Conservation (phyloP, 64 coral and sea anemone genomes). For the Stichodactyla mertensii region DNA sequence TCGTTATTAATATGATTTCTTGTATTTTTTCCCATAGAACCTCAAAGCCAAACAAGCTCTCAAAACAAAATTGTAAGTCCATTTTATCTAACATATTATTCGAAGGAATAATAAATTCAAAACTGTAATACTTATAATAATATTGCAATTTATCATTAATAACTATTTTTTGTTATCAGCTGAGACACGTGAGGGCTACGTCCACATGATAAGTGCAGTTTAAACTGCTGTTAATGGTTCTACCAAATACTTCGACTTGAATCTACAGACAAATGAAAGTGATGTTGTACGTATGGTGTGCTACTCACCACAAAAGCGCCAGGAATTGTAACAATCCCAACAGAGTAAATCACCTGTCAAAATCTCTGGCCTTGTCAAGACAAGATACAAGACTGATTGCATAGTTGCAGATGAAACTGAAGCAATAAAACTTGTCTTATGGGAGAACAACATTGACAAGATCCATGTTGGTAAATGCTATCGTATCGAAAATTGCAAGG, state of each 20-base stretch:
- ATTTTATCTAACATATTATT: too few relatives aligned
- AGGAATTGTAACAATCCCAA: conserved; percentile 28
- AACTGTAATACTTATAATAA: too few relatives aligned
- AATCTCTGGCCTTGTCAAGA: neutral
- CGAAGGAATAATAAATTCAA: too few relatives aligned
- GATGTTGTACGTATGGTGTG: conserved; percentile 25
- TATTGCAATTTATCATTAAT: too few relatives aligned
- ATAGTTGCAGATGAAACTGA: conserved; percentile 47
- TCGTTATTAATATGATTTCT: too few relatives aligned
- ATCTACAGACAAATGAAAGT: neutral
- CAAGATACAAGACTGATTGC: conserved; percentile 42
- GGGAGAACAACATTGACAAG: conserved; percentile 49
- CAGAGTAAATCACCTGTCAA: conserved; percentile 31
- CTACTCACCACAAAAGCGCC: conserved; percentile 33
- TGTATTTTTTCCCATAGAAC: too few relatives aligned
- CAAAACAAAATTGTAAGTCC: too few relatives aligned
- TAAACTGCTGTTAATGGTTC: too few relatives aligned
- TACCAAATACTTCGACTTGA: neutral
- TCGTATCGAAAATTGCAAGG: conserved; percentile 21
- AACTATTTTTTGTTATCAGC: too few relatives aligned
- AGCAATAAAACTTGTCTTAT: conserved; percentile 54
- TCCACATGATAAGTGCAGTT: too few relatives aligned
- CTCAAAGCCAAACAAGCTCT: too few relatives aligned
- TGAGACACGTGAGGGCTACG: too few relatives aligned
- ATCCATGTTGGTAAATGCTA: conserved; percentile 30